Evolutionary conservation across 2,797 vertebrate species (phyloP).

Genomic region (Lacerta bilineata): DNA sequence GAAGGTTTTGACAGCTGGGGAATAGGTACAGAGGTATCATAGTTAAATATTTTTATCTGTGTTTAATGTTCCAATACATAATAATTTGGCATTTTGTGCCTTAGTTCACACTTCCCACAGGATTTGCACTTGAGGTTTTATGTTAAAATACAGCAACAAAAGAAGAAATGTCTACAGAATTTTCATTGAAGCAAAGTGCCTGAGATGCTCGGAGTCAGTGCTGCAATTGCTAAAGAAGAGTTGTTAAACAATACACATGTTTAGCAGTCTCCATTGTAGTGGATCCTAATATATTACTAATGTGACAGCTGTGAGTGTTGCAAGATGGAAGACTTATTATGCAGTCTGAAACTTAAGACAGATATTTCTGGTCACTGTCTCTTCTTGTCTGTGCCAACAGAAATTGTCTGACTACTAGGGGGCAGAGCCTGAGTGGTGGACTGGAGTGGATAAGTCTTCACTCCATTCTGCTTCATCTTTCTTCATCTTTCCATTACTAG

Average conservation of each 20-base stretch:
- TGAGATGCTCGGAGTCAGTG: slow-evolving; percentile 24
- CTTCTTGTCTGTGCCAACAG: slow-evolving; percentile 51
- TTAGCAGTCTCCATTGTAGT: slow-evolving; percentile 23
- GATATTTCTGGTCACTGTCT: slow-evolving; percentile 68
- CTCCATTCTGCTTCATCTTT: not conserved
- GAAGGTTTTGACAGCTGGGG: not conserved
- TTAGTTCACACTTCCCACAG: slow-evolving; percentile 39
- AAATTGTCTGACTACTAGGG: slow-evolving; percentile 61
- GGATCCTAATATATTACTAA: slow-evolving; percentile 53
- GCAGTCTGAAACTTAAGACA: slow-evolving; percentile 56
- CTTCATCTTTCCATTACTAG: not conserved
- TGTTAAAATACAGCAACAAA: slow-evolving; percentile 48
- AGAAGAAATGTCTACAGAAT: slow-evolving; percentile 46
- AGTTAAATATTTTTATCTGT: slow-evolving; percentile 11
- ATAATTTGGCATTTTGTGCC: not conserved
- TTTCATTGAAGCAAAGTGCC: slow-evolving; percentile 25
- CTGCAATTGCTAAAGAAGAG: slow-evolving; percentile 49
- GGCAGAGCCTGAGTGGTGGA: no score
- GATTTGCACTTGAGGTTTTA: slow-evolving; percentile 44
- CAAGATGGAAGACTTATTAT: slow-evolving; percentile 56
- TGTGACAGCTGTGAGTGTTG: slow-evolving; percentile 64
- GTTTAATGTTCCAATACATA: not conserved
- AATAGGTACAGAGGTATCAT: not conserved
- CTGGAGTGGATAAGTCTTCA: no score
- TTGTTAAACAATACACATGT: slow-evolving; percentile 57